Evolutionary conservation across 2,888 invertebrate genomes (phyloP).

Genomic region (Agrotis clavis): DNA sequence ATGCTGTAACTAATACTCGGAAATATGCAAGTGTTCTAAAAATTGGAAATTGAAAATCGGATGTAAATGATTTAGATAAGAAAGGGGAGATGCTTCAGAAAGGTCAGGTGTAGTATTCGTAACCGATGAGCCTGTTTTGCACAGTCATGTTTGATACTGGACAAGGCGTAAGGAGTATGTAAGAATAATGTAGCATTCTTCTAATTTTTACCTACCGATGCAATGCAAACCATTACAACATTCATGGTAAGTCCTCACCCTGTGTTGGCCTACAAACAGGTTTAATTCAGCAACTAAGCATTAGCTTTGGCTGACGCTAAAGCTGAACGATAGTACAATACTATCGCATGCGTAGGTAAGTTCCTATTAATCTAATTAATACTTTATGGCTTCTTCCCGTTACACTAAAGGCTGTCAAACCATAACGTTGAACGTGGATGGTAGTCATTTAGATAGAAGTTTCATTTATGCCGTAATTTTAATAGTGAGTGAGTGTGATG

Average conservation of each 20-base stretch:
- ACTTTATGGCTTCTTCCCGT: slow-evolving; percentile 84
- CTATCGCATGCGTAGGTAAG: slow-evolving; percentile 67
- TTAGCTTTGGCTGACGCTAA: slow-evolving; percentile 42
- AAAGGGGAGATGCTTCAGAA: no score
- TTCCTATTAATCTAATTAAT: slow-evolving; percentile 87
- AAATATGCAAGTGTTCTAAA: no score
- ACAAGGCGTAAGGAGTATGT: no score
- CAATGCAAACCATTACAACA: neutral
- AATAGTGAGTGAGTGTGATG: slow-evolving; percentile 68
- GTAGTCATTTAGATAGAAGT: slow-evolving; percentile 55
- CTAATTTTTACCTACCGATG: neutral
- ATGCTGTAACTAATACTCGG: no score
- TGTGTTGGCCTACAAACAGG: slow-evolving; percentile 26
- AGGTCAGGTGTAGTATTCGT: no score
- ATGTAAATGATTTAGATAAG: no score
- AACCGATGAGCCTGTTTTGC: no score
- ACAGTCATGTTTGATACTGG: no score
- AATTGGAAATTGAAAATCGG: no score
- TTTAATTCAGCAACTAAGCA: slow-evolving; percentile 48
- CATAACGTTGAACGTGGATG: slow-evolving; percentile 74
- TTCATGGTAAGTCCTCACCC: neutral
- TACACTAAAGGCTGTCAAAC: slow-evolving; percentile 75
- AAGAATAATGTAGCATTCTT: no score
- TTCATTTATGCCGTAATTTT: slow-evolving; percentile 49
- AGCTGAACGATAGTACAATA: slow-evolving; percentile 39